phyloP scores from a whole-genome alignment of 2,888 invertebrate species.

The Pycnomerus fuliginosus region DNA sequence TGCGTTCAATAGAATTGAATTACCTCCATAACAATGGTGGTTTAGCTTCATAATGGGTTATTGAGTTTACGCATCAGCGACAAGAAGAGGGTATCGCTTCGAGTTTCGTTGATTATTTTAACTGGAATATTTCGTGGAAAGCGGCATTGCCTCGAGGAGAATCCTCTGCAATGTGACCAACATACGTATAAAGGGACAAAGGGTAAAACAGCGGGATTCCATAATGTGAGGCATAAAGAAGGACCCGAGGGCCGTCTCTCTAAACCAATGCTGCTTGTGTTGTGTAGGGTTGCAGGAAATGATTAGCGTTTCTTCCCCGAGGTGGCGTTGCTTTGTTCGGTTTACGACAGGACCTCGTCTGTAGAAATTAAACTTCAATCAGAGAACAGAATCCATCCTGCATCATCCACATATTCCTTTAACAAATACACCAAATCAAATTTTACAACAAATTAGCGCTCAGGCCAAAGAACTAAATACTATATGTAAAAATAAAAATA shows the following conservation, averaged over 20 bases:
- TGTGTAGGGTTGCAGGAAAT: constrained; percentile 29
- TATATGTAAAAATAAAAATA: too few species aligned
- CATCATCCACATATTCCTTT: too few species aligned
- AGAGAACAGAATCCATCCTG: too few species aligned
- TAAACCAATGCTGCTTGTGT: constrained; percentile 28
- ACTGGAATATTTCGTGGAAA: background rate
- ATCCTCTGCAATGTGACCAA: constrained; percentile 22
- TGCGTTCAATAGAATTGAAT: constrained; percentile 29
- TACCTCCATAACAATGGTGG: constrained; percentile 26
- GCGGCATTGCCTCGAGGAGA: too few species aligned
- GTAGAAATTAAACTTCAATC: too few species aligned
- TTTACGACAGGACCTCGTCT: too few species aligned
- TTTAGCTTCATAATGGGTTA: constrained; percentile 26
- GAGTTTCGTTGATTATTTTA: constrained; percentile 14
- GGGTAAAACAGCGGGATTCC: constrained; percentile 24
- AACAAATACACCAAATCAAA: too few species aligned
- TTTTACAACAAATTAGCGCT: too few species aligned
- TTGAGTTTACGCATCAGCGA: constrained; percentile 24
- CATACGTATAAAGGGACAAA: constrained; percentile 28
- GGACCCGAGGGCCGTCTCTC: constrained; percentile 23
- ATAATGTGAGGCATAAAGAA: constrained; percentile 33
- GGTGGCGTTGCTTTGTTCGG: constrained; percentile 26
- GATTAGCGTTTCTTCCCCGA: constrained; percentile 32
- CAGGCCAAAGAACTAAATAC: too few species aligned
- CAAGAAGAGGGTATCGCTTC: constrained; percentile 14